These are phyloP conservation scores for Thamnaconus septentrionalis DNA, from an alignment of 2,113 vertebrate species.

Conservation along the genomic window DNA sequence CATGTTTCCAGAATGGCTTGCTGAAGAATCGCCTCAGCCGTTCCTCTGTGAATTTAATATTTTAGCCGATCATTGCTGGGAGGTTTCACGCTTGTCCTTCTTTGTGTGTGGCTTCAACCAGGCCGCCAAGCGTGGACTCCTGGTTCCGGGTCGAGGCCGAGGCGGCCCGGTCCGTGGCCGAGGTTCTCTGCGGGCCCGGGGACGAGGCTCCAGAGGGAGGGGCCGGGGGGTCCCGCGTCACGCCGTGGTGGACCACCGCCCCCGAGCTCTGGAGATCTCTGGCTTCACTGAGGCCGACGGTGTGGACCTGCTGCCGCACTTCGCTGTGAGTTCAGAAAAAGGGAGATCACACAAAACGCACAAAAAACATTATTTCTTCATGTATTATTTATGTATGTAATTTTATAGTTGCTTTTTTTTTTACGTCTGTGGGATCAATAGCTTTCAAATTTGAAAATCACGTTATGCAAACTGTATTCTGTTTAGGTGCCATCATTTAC, in stretches of 20 bases:
- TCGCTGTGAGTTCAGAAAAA: constrained; percentile 85
- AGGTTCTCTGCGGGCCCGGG: constrained; percentile 80
- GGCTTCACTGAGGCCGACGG: constrained; percentile 87
- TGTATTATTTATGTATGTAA: neutral
- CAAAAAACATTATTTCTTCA: neutral
- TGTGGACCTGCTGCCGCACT: constrained; percentile 92
- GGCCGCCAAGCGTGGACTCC: constrained; percentile 94
- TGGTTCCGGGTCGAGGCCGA: constrained; percentile 85
- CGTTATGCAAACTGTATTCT: too few species aligned
- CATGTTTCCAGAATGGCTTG: neutral
- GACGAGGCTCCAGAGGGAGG: constrained; percentile 82
- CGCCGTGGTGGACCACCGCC: constrained; percentile 90
- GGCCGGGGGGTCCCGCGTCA: constrained; percentile 83
- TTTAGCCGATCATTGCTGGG: too few species aligned
- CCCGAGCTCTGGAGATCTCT: constrained; percentile 88
- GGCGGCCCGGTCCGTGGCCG: constrained; percentile 83
- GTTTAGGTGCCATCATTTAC: too few species aligned
- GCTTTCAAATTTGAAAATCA: too few species aligned
- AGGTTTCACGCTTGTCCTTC: neutral
- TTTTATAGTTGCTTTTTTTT: too few species aligned
- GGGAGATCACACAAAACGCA: neutral
- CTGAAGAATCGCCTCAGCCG: too few species aligned
- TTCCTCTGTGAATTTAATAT: too few species aligned
- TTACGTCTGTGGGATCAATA: too few species aligned
- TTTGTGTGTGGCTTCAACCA: constrained; percentile 33